phyloP scores from a whole-genome alignment of 2,888 invertebrate genomes.

The Heteromyza rotundicornis region DNA sequence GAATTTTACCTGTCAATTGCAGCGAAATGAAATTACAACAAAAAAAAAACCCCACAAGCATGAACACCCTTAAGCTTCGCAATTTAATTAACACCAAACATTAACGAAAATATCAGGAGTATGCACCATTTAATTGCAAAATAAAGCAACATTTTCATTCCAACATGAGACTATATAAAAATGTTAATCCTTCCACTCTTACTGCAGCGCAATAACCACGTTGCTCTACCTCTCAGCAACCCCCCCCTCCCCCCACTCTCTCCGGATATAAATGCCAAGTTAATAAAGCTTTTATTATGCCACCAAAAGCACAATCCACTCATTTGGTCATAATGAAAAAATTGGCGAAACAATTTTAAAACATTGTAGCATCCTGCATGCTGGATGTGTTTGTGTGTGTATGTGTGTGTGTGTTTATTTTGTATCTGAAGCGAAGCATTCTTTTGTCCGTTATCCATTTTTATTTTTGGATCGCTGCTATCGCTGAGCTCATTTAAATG shows the following conservation, averaged over 20 bases:
- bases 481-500: conserved; percentile 47
- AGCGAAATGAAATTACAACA: too few species aligned
- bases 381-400: conserved; percentile 35
- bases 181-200: not conserved
- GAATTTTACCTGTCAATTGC: too few species aligned
- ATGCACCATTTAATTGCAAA: conserved; percentile 2
- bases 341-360: not conserved
- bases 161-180: not conserved
- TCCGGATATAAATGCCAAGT: conserved; percentile 21
- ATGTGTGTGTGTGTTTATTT: too few species aligned
- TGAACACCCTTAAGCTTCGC: conserved; percentile 45
- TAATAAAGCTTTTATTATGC: conserved; percentile 24
- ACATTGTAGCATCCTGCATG: not conserved
- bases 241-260: too few species aligned
- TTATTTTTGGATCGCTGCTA: too few species aligned
- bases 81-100: conserved; percentile 47
- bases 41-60: too few species aligned
- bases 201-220: not conserved
- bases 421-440: too few species aligned
- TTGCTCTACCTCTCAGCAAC: too few species aligned
- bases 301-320: conserved; percentile 5
- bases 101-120: not conserved
- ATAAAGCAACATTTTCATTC: not conserved
- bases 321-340: conserved; percentile 19
- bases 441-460: conserved; percentile 2